Conservation (phyloP, 2,888 invertebrate genomes). For the Parascotia fuliginaria region DNA sequence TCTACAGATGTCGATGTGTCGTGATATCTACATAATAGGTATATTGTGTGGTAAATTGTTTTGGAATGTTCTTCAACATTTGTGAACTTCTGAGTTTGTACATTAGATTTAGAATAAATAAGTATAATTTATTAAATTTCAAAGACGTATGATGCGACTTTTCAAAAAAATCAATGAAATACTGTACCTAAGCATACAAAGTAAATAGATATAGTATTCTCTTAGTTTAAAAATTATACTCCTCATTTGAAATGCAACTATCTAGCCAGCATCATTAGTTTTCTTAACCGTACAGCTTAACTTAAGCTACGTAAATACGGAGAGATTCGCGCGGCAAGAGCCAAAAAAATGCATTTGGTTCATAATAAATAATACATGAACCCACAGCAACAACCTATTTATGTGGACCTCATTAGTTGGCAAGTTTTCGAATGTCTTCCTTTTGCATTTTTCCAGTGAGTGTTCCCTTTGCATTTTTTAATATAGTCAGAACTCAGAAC, state of each 20-base stretch:
- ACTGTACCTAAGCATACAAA: no score
- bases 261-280: constrained; percentile 49
- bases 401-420: constrained; percentile 68
- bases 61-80: background rate
- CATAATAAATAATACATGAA: constrained; percentile 75
- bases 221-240: background rate
- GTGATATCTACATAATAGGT: background rate
- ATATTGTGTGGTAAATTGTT: background rate
- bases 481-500: background rate
- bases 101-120: no score
- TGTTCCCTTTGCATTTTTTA: constrained; percentile 9
- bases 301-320: constrained; percentile 65
- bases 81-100: background rate
- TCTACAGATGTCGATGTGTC: background rate
- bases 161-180: no score
- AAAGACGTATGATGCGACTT: no score
- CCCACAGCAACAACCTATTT: constrained; percentile 58
- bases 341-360: constrained; percentile 74
- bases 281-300: constrained; percentile 56
- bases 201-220: background rate
- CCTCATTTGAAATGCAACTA: constrained; percentile 37
- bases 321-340: constrained; percentile 56
- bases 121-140: no score
- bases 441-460: constrained; percentile 27
- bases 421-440: constrained; percentile 58